These are phyloP conservation scores for Spinibarbus caldwelli DNA, from an alignment of 2,797 vertebrate species.

Conservation along the genomic window DNA sequence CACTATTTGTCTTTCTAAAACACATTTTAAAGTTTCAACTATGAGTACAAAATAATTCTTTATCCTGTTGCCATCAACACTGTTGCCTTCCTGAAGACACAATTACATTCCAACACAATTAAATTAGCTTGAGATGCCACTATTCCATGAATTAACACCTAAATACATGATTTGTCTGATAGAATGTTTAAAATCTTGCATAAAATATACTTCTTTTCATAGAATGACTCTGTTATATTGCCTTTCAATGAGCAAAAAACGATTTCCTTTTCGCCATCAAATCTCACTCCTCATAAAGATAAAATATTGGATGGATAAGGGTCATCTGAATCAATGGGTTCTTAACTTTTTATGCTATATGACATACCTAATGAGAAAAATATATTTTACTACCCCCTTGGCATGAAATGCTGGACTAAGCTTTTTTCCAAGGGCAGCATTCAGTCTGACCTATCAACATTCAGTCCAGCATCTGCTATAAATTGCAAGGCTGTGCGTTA, in stretches of 20 bases:
- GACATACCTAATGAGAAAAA: slow-evolving; percentile 75
- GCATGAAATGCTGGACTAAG: slow-evolving; percentile 74
- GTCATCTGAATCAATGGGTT: slow-evolving; percentile 67
- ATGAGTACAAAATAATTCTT: neutral
- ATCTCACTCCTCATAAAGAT: slow-evolving; percentile 49
- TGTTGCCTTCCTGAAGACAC: neutral
- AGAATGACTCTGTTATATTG: slow-evolving; percentile 9
- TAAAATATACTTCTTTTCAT: neutral
- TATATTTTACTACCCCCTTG: slow-evolving; percentile 66
- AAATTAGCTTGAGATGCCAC: neutral
- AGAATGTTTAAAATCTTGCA: neutral
- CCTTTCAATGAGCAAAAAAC: slow-evolving; percentile 36
- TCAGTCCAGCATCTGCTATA: slow-evolving; percentile 69
- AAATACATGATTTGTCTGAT: neutral
- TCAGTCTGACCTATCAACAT: slow-evolving; percentile 72
- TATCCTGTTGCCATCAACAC: neutral
- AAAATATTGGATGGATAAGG: slow-evolving; percentile 46
- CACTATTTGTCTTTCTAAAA: neutral
- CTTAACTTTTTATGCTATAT: slow-evolving; percentile 69
- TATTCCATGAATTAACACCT: neutral
- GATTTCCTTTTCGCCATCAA: slow-evolving; percentile 44
- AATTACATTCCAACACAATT: neutral
- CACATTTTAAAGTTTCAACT: neutral
- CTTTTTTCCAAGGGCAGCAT: slow-evolving; percentile 70
- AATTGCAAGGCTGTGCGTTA: slow-evolving; percentile 68